These are phyloP conservation scores for Ostrea denselamellosa DNA, from an alignment of 1,140 invertebrate species.

Conservation along the genomic window DNA sequence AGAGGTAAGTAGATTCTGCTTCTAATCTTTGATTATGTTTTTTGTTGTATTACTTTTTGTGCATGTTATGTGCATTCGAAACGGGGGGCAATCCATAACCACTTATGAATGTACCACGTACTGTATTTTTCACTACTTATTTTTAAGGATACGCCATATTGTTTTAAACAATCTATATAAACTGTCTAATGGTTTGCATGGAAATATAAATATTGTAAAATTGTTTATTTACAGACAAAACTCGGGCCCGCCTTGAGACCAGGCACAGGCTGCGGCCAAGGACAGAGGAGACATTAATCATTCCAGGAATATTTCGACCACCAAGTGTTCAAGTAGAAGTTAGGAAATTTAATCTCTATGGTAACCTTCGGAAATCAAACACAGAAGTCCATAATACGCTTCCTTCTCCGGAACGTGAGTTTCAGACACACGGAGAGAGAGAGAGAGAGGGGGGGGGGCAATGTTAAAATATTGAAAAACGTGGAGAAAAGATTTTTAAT, in stretches of 20 bases:
- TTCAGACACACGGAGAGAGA: not conserved
- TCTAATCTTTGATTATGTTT: not conserved
- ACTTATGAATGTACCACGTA: not conserved
- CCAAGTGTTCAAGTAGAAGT: conserved; percentile 43
- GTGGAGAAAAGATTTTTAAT: no score
- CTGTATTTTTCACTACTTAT: not conserved
- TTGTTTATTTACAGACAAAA: not conserved
- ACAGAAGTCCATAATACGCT: conserved; percentile 53
- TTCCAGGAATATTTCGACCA: conserved; percentile 37
- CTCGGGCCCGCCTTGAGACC: not conserved
- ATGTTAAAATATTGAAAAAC: not conserved
- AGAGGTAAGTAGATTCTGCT: conserved; percentile 8
- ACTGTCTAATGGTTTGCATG: no score
- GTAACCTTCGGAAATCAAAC: conserved; percentile 41
- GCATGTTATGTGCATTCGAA: not conserved
- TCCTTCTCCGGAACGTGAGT: conserved; percentile 48
- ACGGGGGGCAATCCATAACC: not conserved
- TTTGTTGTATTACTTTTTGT: not conserved
- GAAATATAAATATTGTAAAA: not conserved
- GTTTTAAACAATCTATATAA: no score
- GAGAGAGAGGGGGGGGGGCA: no score
- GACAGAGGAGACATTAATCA: not conserved
- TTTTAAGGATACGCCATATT: not conserved
- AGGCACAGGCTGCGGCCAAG: not conserved
- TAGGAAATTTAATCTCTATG: conserved; percentile 49